Base-by-base conservation (phyloP, 2,113 vertebrate genomes). In the Spilogale gracilis region DNA sequence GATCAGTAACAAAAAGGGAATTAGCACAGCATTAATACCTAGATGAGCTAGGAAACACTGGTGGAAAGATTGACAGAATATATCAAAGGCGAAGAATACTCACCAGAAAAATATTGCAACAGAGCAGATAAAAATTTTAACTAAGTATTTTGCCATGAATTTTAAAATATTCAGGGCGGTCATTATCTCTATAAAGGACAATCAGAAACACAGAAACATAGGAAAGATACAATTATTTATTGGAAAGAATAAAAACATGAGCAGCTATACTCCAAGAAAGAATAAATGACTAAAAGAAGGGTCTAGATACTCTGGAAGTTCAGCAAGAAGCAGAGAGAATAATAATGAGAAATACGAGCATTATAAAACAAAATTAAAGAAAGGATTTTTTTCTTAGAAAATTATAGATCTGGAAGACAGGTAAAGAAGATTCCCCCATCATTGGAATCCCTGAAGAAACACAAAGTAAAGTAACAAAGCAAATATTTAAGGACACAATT, bases 201-300 rank as follows among this genome's bases (percentile, higher is more conserved):
- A 60, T 38, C 50, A 85, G 45, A 91, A 96, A 89, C 32, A 52
- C 20, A 85, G 5, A 9, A 84, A 67, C 4, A 3, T 60, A 71
- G 13, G 45, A 67, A 88, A 58, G 7, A 45, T 32, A 23, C 25
- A 4, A 14, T 69, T 58, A 86, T 69, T 87, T 84, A 48, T 61
- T 17, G 86, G 60, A 84, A 94, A 84, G 79, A 96, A 58, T 81
- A 32, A 69, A 92, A n/a, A 92, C 48, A 92, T 10, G 18, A 91
- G 16, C 14, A 9, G 11, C n/a, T 18, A 48, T 25, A 63, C 2
- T 30, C n/a, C 18, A 92, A 93, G 61, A 73, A 76, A 78, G 52
- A 54, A 69, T 61, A 61, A 85, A 79, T 81, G 71, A 83, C 88
- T 67, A 61, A 74, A 92, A 1, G 30, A 95, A 95, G 25, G 4